phyloP scores from a whole-genome alignment of 2,113 vertebrate genomes.

The Dissostichus mawsoni region DNA sequence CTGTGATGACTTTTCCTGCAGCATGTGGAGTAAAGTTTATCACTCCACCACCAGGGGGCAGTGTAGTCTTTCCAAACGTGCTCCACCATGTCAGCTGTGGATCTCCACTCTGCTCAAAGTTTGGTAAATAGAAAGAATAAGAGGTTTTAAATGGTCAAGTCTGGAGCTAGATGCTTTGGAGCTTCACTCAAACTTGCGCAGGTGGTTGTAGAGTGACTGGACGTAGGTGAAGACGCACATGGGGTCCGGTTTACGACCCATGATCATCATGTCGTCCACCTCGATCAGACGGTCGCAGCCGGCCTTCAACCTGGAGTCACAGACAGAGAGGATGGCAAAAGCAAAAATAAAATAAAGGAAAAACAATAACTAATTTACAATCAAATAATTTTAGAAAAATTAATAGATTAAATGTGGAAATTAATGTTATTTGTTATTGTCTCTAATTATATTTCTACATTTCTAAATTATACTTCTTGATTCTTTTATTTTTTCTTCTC shows the following conservation, averaged over 20 bases:
- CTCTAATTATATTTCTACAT: no score
- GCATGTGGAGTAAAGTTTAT: slow-evolving; percentile 1
- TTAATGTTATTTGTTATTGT: no score
- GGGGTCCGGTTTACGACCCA: slow-evolving; percentile 97
- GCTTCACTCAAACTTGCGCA: slow-evolving; percentile 92
- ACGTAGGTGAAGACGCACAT: slow-evolving; percentile 99
- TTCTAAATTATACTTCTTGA: no score
- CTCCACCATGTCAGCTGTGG: not conserved
- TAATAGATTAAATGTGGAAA: no score
- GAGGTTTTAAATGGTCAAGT: not conserved
- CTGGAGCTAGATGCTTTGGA: not conserved
- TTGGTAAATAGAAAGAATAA: not conserved
- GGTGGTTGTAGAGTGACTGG: slow-evolving; percentile 97
- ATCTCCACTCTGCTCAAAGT: not conserved
- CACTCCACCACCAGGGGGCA: slow-evolving; percentile 61
- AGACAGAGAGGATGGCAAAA: not conserved
- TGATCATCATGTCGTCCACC: slow-evolving; percentile 99
- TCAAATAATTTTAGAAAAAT: no score
- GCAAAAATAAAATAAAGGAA: no score
- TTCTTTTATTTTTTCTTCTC: no score
- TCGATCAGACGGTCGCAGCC: slow-evolving; percentile 97
- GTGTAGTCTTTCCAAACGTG: slow-evolving; percentile 38
- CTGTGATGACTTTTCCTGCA: not conserved
- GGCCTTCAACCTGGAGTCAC: slow-evolving; percentile 88
- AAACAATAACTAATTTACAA: no score